Evolutionary conservation across 2,113 vertebrate species (phyloP).

Genomic region (Coryphaenoides rupestris): DNA sequence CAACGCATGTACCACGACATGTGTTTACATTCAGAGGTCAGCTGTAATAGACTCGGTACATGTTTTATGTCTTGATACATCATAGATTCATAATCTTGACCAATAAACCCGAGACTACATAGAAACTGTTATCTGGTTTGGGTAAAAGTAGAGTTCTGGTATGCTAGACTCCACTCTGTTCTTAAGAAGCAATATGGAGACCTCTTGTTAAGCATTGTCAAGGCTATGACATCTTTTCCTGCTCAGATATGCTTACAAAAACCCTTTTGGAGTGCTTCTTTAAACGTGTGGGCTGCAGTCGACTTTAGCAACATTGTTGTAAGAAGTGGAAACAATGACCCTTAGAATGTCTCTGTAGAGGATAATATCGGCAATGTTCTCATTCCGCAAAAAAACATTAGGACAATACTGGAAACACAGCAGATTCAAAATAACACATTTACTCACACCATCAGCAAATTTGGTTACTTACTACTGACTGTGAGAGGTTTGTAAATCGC

Average conservation of each 20-base stretch:
- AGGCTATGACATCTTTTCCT: conserved; percentile 75
- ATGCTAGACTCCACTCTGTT: conserved; percentile 75
- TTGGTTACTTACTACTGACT: too few species aligned
- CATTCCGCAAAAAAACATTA: too few species aligned
- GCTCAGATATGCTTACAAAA: conserved; percentile 66
- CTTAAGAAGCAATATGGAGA: conserved; percentile 88
- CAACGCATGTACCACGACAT: conserved; percentile 84
- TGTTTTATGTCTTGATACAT: too few species aligned
- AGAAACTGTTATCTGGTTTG: too few species aligned
- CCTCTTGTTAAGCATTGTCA: conserved; percentile 77
- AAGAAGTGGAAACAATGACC: conserved; percentile 60
- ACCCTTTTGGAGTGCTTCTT: conserved; percentile 52
- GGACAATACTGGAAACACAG: too few species aligned
- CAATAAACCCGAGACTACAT: too few species aligned
- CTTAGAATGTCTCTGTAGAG: conserved; percentile 4
- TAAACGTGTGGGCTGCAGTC: too few species aligned
- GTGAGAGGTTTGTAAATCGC: too few species aligned
- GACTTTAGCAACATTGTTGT: conserved; percentile 75
- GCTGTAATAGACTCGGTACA: conserved; percentile 54
- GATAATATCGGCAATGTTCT: conserved; percentile 7
- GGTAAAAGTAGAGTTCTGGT: too few species aligned
- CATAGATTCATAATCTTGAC: too few species aligned
- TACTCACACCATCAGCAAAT: too few species aligned
- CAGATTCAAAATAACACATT: too few species aligned
- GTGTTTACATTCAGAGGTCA: conserved; percentile 69